Base-by-base conservation (phyloP, 2,797 vertebrate species). In the Pseudochromis fuscus region DNA sequence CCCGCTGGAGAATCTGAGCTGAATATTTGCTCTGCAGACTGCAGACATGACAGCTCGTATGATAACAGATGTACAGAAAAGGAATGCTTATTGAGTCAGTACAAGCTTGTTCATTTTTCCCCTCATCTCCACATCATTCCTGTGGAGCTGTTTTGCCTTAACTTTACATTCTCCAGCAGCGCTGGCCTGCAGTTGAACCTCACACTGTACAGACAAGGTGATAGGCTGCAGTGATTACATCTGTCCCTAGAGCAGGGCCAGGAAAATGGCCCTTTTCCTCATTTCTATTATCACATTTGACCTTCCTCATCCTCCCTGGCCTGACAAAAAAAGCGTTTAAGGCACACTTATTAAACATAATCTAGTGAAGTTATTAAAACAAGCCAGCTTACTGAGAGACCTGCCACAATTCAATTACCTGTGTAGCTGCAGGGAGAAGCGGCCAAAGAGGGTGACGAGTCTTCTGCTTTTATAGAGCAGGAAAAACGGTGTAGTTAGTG, bases 351-450 rank as follows among this genome's bases (percentile, higher is more conserved):
- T 94, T 94, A 92, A 94, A 93, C 92, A 91, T 93, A 94, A 94
- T 94, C 93, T 91, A 87, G 89, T 91, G 91, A 94, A 94, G 94
- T 94, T 94, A 94, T 94, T 94, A 94, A 94, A 94, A 94, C 92
- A 94, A 94, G 91, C 87, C 91, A 90, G 92, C 87, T 93, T 91
- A 92, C 87, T 70, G 88, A 91, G 90, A 93, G 92, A 92, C 85
- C 90, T 90, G 92, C 88, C 91, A 92, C 91, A 94, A 94, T 95
- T 94, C 93, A 94, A 94, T 95, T 94, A 94, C 92, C 92, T 93
- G 88, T 87, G 87, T 94, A 92, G 94, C 93, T 94, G 87, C 75
- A 94, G 94, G 94, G 90, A 89, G 83, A 83, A 89, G 77, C 51
- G 28, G 75, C 72, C 70, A 80, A 71, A 88, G 80, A 86, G 89